Evolutionary conservation across 1,140 invertebrate genomes (phyloP).

Genomic region (Brachystomella parvula): DNA sequence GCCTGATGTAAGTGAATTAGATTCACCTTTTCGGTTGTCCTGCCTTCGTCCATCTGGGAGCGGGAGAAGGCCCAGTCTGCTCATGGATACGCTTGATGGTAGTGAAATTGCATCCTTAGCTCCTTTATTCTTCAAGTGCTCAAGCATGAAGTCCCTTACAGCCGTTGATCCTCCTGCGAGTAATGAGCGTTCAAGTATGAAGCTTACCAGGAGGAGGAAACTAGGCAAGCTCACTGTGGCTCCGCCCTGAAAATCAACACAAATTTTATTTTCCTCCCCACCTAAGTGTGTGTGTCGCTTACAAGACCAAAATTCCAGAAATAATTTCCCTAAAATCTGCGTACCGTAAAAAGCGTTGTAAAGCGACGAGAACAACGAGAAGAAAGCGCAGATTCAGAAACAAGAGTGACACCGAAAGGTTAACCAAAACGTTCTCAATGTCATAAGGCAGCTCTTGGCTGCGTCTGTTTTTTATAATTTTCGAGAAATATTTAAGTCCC

Average conservation of each 20-base stretch:
- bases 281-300: no score
- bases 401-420: no score
- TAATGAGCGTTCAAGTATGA: background rate
- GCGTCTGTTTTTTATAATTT: no score
- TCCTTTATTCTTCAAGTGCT: background rate
- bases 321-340: no score
- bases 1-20: slow-evolving; percentile 16
- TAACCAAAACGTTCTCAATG: no score
- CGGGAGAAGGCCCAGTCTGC: background rate
- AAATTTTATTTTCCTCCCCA: no score
- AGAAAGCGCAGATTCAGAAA: no score
- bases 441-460: no score
- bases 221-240: background rate
- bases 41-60: background rate
- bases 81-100: background rate
- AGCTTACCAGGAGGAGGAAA: background rate
- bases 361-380: no score
- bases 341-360: no score
- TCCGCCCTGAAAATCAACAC: background rate
- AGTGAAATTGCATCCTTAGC: background rate
- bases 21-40: background rate
- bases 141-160: background rate
- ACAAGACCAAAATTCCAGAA: no score
- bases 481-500: no score
- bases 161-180: background rate